Evolutionary conservation across 2,888 invertebrate species (phyloP).

Genomic region (Resseliella maxima): DNA sequence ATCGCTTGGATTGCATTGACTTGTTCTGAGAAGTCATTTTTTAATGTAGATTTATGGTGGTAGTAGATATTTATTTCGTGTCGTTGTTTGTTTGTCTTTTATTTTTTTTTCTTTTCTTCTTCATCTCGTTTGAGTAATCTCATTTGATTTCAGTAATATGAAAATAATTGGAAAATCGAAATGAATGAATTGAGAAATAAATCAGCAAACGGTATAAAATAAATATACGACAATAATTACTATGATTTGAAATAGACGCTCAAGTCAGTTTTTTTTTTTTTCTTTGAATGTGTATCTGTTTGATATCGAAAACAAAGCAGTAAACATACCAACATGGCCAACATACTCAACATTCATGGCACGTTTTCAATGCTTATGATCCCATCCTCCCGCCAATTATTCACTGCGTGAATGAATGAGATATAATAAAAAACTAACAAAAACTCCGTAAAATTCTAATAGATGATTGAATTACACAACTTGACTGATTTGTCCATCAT

Average conservation of each 20-base stretch:
- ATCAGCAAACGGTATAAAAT: conserved; percentile 27
- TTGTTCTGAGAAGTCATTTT: conserved; percentile 47
- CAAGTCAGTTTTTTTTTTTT: too few relatives aligned
- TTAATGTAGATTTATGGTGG: conserved; percentile 14
- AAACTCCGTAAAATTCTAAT: conserved; percentile 17
- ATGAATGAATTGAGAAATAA: conserved; percentile 53
- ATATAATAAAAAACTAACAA: too few relatives aligned
- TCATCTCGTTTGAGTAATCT: not conserved
- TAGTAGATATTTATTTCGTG: not conserved
- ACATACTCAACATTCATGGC: not conserved
- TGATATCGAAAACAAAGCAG: not conserved
- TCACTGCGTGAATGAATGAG: not conserved
- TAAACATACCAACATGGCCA: too few relatives aligned
- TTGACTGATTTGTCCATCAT: not conserved
- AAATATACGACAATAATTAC: conserved; percentile 53
- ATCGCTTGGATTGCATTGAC: not conserved
- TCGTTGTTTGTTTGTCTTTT: not conserved
- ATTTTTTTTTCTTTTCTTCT: not conserved
- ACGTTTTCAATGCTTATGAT: not conserved
- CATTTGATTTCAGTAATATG: conserved; percentile 33
- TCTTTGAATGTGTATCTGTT: too few relatives aligned
- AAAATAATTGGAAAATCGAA: conserved; percentile 42
- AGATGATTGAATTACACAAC: not conserved
- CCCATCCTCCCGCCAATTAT: not conserved
- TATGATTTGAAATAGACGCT: conserved; percentile 8